Conservation (phyloP, 2,113 vertebrate species). For the Psettodes erumei region DNA sequence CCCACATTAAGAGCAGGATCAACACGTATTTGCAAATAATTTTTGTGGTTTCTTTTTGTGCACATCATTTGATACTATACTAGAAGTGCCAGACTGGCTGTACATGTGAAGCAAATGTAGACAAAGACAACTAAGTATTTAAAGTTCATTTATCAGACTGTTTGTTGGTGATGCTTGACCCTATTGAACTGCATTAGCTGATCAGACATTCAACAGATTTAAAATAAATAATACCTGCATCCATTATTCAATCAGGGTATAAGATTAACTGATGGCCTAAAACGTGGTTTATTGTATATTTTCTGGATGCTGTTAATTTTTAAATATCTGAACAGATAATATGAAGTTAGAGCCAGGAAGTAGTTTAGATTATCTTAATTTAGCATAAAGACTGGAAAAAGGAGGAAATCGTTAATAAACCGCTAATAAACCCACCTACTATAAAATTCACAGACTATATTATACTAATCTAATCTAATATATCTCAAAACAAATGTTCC, state of each 20-base stretch:
- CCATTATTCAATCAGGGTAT: background rate
- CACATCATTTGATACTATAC: slow-evolving; percentile 24
- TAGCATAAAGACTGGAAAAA: too few relatives aligned
- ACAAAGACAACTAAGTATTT: background rate
- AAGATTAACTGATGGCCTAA: background rate
- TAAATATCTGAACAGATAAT: too few relatives aligned
- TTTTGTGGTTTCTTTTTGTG: background rate
- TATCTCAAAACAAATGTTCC: too few relatives aligned
- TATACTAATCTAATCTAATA: too few relatives aligned
- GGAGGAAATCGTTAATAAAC: too few relatives aligned
- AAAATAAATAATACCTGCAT: background rate
- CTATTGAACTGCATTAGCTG: background rate
- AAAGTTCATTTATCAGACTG: background rate
- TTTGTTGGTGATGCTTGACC: background rate
- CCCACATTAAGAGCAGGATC: slow-evolving; percentile 31
- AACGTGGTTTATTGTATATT: background rate
- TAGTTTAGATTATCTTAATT: too few relatives aligned
- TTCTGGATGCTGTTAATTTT: background rate
- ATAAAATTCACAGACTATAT: too few relatives aligned
- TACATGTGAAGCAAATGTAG: background rate
- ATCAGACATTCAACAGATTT: background rate
- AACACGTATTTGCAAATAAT: slow-evolving; percentile 27
- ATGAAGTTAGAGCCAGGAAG: too few relatives aligned
- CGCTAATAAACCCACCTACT: too few relatives aligned
- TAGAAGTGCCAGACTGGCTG: background rate